Conservation (phyloP, 2,888 invertebrate species). For the Pasiphila rectangulata region DNA sequence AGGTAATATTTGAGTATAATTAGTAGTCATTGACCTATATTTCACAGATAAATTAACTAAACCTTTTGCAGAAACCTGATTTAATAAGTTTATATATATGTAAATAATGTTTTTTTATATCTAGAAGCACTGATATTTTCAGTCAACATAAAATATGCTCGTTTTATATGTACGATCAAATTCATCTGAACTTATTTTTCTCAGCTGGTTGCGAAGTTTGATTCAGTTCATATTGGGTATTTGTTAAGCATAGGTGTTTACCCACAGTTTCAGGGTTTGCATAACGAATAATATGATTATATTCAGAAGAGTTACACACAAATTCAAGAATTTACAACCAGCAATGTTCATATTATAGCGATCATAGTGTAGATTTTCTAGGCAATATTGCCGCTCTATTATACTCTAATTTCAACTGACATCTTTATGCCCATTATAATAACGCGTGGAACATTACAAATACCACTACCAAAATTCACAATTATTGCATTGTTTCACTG, state of each 20-base stretch:
- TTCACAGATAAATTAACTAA: too few relatives aligned
- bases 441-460: slow-evolving; percentile 3
- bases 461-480: slow-evolving; percentile 14
- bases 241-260: too few relatives aligned
- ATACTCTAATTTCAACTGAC: background rate
- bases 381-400: background rate
- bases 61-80: too few relatives aligned
- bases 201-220: background rate
- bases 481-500: slow-evolving; percentile 23
- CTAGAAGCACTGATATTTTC: background rate
- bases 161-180: background rate
- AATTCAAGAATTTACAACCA: too few relatives aligned
- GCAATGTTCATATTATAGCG: background rate
- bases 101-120: background rate
- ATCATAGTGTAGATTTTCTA: background rate
- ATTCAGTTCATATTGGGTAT: too few relatives aligned
- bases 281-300: too few relatives aligned
- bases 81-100: background rate
- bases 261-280: too few relatives aligned
- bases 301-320: too few relatives aligned
- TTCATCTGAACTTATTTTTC: background rate
- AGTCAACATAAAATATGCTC: background rate
- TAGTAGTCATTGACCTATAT: too few relatives aligned
- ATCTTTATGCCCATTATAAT: background rate
- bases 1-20: too few relatives aligned